Evolutionary conservation across 2,113 vertebrate genomes (phyloP), one percentile per base, ranked within the genome.

Genomic region (Prinia subflava): DNA sequence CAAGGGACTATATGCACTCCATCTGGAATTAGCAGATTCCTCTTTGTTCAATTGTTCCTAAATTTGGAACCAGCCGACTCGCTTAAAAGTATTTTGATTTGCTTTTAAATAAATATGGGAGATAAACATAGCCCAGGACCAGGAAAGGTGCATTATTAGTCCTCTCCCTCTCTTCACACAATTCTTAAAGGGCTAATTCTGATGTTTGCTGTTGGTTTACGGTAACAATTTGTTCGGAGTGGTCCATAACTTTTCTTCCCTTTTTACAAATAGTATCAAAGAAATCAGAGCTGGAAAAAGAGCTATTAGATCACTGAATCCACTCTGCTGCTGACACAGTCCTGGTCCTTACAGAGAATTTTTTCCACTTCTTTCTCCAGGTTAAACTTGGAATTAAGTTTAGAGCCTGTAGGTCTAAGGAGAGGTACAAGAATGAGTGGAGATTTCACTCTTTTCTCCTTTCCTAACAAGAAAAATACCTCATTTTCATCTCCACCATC

Each of bases 1-100:
- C 97, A 95, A 96, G 98, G 97, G 98, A 98, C 95, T 97, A 91
- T 94, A 97, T 97, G 97, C 97, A 95, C 96, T 98, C 98, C 98
- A 98, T 98, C 98, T 98, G 98, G 97, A 98, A 97, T 96, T 98
- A 95, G 96, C 97, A 97, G 97, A 98, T 95, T 97, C 97, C 52
- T 97, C 96, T 97, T 97, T 94, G 88, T 97, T 97, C 94, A 89
- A 73, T 95, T 95, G 94, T 98, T 97, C 97, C 97, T 98, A 97
- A 97, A 95, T 98, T 96, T 96, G 96, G 92, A 96, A 97, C 89
- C 94, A 96, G 94, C 82, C 21, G 22, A 94, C 78, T 94, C 59
- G 92, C 88, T 97, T 90, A 94, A 96, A 97, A 98, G 97, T 97
- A 97, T 97, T 98, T 98, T 97, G 96, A 96, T 97, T 98, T 98